These are phyloP conservation scores for Hycleus phaleratus DNA, from an alignment of 1,140 invertebrate species.

Conservation along the genomic window DNA sequence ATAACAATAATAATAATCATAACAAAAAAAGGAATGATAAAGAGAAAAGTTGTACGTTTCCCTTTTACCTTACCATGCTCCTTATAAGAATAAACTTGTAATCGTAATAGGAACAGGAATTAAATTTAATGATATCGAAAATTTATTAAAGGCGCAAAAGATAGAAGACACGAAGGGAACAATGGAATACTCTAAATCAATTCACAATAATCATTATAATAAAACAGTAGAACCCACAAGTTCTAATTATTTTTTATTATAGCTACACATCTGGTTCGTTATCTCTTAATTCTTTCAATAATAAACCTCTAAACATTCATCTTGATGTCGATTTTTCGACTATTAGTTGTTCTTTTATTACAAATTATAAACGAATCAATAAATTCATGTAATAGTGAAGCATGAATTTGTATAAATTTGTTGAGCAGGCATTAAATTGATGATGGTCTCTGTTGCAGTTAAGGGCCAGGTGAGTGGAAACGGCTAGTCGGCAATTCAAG, in stretches of 20 bases:
- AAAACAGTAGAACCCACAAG: too few species aligned
- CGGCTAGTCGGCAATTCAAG: constrained; percentile 1
- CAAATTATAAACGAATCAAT: too few species aligned
- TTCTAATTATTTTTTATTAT: too few species aligned
- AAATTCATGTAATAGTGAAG: too few species aligned
- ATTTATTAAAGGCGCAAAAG: constrained; percentile 24
- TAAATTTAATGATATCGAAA: constrained; percentile 27
- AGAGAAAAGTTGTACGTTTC: constrained; percentile 6
- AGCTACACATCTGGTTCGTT: too few species aligned
- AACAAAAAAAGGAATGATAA: background rate
- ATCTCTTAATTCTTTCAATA: too few species aligned
- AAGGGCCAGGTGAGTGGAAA: constrained; percentile 6
- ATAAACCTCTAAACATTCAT: too few species aligned
- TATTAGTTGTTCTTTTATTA: too few species aligned
- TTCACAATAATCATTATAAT: constrained; percentile 3
- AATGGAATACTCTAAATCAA: background rate
- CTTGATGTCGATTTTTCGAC: too few species aligned
- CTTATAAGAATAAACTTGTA: constrained; percentile 19
- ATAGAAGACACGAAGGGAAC: constrained; percentile 1
- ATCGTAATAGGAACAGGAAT: constrained; percentile 21
- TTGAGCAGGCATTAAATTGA: too few species aligned
- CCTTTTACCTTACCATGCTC: constrained; percentile 1
- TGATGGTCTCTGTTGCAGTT: background rate
- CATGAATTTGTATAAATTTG: too few species aligned
- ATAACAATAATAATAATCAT: background rate